These are phyloP conservation scores for Hecatera dysodea DNA, from an alignment of 2,888 invertebrate species.

Conservation along the genomic window DNA sequence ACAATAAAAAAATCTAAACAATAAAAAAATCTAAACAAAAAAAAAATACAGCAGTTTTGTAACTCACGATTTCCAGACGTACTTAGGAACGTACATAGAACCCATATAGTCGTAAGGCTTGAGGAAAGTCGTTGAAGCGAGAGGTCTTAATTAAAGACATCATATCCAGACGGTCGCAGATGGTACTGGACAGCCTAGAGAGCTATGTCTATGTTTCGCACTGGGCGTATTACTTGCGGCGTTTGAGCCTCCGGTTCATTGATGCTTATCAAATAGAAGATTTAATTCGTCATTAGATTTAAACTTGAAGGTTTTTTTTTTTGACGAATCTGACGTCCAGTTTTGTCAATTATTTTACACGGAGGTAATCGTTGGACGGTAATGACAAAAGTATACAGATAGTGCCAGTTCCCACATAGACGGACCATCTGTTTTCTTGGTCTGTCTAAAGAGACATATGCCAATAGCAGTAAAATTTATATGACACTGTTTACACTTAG, in stretches of 20 bases:
- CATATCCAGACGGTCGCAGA: conserved; percentile 71
- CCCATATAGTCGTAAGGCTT: conserved; percentile 18
- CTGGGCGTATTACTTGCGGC: background rate
- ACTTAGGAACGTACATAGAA: background rate
- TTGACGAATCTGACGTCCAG: no score
- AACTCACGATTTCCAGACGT: conserved; percentile 5
- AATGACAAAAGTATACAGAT: no score
- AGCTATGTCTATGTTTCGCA: conserved; percentile 15
- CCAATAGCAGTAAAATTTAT: no score
- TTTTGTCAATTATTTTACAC: no score
- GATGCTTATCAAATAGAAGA: background rate
- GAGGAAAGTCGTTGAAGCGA: conserved; percentile 58
- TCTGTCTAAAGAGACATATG: no score
- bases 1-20: no score
- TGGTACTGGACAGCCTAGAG: conserved; percentile 50
- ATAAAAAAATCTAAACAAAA: no score
- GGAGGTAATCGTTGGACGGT: no score
- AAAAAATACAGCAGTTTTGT: background rate
- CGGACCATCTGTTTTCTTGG: no score
- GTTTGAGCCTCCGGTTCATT: conserved; percentile 2
- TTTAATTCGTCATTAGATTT: background rate
- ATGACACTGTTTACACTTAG: no score
- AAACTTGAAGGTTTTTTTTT: no score
- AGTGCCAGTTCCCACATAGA: no score
- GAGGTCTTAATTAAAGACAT: conserved; percentile 75